Evolutionary conservation across 1,140 invertebrate species (phyloP).

Genomic region (Drosophila kanapiae): DNA sequence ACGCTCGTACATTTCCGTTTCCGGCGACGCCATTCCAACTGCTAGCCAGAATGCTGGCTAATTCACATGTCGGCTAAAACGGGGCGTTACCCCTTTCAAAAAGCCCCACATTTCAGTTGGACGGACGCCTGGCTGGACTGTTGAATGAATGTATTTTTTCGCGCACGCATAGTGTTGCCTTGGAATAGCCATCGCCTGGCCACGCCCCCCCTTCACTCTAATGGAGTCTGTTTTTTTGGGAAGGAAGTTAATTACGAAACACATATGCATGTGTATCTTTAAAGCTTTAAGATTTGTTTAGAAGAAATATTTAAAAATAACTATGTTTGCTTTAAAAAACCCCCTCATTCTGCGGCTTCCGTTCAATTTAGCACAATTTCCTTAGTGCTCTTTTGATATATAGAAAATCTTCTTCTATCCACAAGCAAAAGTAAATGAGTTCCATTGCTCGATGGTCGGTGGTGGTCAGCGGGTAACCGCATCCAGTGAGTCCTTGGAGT

Average conservation of each 20-base stretch:
- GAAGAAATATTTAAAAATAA: background rate
- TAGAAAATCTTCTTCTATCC: background rate
- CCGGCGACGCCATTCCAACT: constrained; percentile 41
- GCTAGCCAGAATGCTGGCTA: constrained; percentile 13
- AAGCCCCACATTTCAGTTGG: constrained; percentile 28
- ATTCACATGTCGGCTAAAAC: constrained; percentile 41
- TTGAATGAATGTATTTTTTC: constrained; percentile 37
- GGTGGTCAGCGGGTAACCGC: constrained; percentile 20
- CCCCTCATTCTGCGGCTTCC: background rate
- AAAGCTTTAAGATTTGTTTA: background rate
- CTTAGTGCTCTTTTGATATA: background rate
- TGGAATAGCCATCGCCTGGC: background rate
- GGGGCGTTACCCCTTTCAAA: constrained; percentile 38
- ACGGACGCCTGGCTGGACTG: constrained; percentile 23
- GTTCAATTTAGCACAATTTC: background rate
- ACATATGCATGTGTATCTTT: background rate
- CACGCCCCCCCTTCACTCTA: constrained; percentile 32
- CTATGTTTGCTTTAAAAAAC: background rate
- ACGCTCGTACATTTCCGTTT: constrained; percentile 78
- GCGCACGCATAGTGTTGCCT: constrained; percentile 38
- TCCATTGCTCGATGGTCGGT: constrained; percentile 4
- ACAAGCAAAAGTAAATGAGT: constrained; percentile 27
- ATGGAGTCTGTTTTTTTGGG: constrained; percentile 17
- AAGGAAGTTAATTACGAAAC: background rate
- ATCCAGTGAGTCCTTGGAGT: constrained; percentile 21